These are phyloP conservation scores for Lycorma delicatula DNA, from an alignment of 1,140 invertebrate genomes.

Conservation along the genomic window DNA sequence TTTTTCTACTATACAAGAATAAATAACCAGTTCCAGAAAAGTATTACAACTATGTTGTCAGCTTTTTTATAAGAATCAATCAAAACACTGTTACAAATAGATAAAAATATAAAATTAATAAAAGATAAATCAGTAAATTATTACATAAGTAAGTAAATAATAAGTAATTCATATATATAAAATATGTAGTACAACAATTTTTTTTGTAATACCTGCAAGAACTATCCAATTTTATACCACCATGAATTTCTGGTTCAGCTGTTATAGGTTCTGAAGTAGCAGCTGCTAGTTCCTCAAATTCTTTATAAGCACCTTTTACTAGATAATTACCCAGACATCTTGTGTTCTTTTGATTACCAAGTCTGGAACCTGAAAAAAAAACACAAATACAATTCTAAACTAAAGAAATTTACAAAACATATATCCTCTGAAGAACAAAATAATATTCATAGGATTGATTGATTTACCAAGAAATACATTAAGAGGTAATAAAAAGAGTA, in stretches of 20 bases:
- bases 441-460: no score
- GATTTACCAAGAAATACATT: no score
- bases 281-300: conserved; percentile 60
- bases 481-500: no score
- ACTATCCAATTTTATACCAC: conserved; percentile 67
- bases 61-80: no score
- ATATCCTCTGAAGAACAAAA: no score
- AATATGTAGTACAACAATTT: background rate
- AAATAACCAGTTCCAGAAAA: no score
- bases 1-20: no score
- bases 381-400: no score
- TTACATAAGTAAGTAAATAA: background rate
- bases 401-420: no score
- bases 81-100: background rate
- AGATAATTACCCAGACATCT: conserved; percentile 84
- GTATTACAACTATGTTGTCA: no score
- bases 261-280: conserved; percentile 71
- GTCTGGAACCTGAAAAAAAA: conserved; percentile 42
- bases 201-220: conserved; percentile 54
- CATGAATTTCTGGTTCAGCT: conserved; percentile 72
- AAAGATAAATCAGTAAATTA: background rate
- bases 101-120: background rate
- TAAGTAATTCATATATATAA: background rate
- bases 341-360: conserved; percentile 65
- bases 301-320: conserved; percentile 77